Evolutionary conservation across 1,140 invertebrate species (phyloP).

Genomic region (Branchinecta lynchi): DNA sequence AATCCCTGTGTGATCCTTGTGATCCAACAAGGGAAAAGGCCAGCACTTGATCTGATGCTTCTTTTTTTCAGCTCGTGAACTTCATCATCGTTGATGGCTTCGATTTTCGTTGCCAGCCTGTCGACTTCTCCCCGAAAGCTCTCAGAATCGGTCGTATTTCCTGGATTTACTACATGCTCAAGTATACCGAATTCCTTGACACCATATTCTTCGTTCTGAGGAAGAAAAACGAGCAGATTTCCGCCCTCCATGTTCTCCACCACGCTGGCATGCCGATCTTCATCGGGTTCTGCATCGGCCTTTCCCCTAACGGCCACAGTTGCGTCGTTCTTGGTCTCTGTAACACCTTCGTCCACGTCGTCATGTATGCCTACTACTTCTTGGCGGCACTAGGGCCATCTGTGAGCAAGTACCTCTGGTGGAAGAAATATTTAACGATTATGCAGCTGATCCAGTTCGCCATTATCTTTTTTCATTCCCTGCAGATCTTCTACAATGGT

Average conservation of each 20-base stretch:
- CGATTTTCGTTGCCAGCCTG: constrained; percentile 66
- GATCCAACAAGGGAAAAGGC: background rate
- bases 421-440: constrained; percentile 42
- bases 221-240: constrained; percentile 83
- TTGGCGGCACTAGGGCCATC: constrained; percentile 37
- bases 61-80: background rate
- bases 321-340: constrained; percentile 47
- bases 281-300: constrained; percentile 91
- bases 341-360: constrained; percentile 39
- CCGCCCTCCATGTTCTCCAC: constrained; percentile 83
- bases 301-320: constrained; percentile 57
- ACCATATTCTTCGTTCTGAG: constrained; percentile 67
- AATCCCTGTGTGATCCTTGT: background rate
- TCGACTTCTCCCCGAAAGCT: constrained; percentile 61
- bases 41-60: background rate
- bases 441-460: constrained; percentile 41
- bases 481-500: constrained; percentile 36
- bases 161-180: constrained; percentile 29
- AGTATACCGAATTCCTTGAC: constrained; percentile 41
- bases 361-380: constrained; percentile 43
- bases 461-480: constrained; percentile 38
- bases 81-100: constrained; percentile 31
- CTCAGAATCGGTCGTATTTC: constrained; percentile 20
- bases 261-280: constrained; percentile 89
- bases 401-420: constrained; percentile 40